Evolutionary conservation across 1,140 invertebrate species (phyloP), one percentile per base, ranked within the genome.

Genomic region (Episyrphus balteatus): DNA sequence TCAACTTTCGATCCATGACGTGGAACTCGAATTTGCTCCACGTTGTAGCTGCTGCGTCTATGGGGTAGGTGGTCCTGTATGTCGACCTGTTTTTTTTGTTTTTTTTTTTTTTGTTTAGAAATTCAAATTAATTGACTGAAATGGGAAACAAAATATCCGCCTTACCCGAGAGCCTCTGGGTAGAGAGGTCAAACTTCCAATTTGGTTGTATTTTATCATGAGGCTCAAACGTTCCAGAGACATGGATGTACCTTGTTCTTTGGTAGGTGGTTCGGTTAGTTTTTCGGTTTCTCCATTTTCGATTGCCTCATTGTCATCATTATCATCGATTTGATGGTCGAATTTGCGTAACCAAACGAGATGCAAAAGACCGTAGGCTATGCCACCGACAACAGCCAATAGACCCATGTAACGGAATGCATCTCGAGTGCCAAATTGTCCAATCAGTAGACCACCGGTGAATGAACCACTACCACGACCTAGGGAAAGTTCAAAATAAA

Each of bases 361-460:
- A 62, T 88, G 79, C n/a, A 86, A 53, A 5, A 84, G 31, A 2
- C 77, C 77, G 51, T 88, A 89, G 8, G 79, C 54, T 9, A 83
- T 66, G 11, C 84, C 84, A 17, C 81, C 77, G 5, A 78, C 66
- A 31, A 81, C 78, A 0, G 83, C 79, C 30, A 81, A 66, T 7
- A 83, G 58, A 0, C 84, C 86, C 80, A 88, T 86, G 46, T 83
- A 76, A 14, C 82, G 73, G 60, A 88, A 90, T 0, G 83, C 78
- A 56, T 82, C 74, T 33, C 83, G 66, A 19, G 83, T 84, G 3
- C 84, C 84, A 42, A 81, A 73, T 34, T 76, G 74, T 3, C 78
- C 80, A 43, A 88, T 87, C 7, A 88, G 71, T 18, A 83, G 73
- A 19, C 86, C 86, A 39, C 86, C 86, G n/a, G 81, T 72, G 52